phyloP scores from a whole-genome alignment of 2,113 vertebrate species.

The Peromyscus californicus region DNA sequence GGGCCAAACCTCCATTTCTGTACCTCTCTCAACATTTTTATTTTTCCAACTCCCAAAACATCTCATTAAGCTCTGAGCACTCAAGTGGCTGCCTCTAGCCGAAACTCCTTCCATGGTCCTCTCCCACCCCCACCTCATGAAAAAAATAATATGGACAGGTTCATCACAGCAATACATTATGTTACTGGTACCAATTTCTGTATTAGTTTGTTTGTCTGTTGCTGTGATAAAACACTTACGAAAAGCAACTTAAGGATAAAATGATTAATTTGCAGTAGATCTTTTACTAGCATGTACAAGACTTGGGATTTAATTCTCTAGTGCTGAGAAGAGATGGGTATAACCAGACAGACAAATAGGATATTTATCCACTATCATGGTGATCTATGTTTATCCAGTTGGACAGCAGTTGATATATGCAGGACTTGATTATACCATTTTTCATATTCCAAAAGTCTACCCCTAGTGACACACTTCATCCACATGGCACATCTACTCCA shows the following conservation, averaged over 20 bases:
- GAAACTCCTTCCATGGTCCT: not conserved
- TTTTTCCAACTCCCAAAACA: not conserved
- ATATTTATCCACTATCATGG: conserved; percentile 11
- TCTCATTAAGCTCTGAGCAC: not conserved
- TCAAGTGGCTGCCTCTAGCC: not conserved
- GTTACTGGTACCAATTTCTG: not conserved
- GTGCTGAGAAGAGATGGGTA: not conserved
- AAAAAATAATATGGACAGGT: not conserved
- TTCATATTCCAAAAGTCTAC: not conserved
- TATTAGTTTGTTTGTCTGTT: not conserved
- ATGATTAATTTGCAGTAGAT: not conserved
- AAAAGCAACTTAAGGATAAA: not conserved
- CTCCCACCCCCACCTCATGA: not conserved
- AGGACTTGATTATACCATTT: not conserved
- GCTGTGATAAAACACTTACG: not conserved
- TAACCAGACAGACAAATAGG: not conserved
- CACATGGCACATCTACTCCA: not conserved
- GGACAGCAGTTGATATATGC: not conserved
- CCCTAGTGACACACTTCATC: not conserved
- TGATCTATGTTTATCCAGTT: not conserved
- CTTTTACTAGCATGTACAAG: not conserved
- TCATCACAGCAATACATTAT: not conserved
- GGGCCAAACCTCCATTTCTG: not conserved
- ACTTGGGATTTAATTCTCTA: not conserved
- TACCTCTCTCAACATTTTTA: not conserved